A percentile compares a stretch with the other conserved stretches of the same genome.
Conservation (phyloP, 2,797 vertebrate species). For the Ataeniobius toweri region DNA sequence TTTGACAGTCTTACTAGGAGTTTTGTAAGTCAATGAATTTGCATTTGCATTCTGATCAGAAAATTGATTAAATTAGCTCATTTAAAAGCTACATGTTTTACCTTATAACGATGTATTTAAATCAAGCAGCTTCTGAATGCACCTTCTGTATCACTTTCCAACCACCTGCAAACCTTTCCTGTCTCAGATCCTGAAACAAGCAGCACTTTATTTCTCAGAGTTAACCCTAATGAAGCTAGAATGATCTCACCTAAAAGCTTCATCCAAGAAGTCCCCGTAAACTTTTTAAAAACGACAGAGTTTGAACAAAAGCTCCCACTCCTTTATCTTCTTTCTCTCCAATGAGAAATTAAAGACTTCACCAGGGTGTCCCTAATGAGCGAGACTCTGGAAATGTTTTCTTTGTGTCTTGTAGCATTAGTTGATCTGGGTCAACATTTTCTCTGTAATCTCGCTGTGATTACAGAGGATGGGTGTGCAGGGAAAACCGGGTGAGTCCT, state of each 20-base stretch:
- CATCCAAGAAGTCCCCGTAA: neutral
- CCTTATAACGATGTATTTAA: neutral
- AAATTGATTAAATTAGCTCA: neutral
- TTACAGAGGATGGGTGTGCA: conserved; percentile 64
- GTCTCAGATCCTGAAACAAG: conserved; percentile 53
- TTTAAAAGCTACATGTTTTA: neutral
- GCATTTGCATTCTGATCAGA: neutral
- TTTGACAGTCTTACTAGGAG: neutral
- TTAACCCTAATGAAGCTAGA: conserved; percentile 15
- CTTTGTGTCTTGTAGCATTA: conserved; percentile 71
- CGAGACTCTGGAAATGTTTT: conserved; percentile 69
- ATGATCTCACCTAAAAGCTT: neutral
- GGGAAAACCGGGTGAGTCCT: conserved; percentile 53
- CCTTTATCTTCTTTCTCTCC: conserved; percentile 11
- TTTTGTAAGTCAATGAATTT: neutral
- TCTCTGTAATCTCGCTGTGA: conserved; percentile 67
- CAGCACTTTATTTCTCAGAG: conserved; percentile 54
- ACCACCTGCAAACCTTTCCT: conserved; percentile 70
- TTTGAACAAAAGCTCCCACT: conserved; percentile 7
- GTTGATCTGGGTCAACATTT: conserved; percentile 74
- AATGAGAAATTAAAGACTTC: conserved; percentile 34
- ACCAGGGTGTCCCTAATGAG: conserved; percentile 60
- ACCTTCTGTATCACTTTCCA: conserved; percentile 62
- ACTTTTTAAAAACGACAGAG: neutral
- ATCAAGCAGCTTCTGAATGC: conserved; percentile 57